Evolutionary conservation across 2,888 invertebrate genomes (phyloP).

Genomic region (Epistrophella euchroma): DNA sequence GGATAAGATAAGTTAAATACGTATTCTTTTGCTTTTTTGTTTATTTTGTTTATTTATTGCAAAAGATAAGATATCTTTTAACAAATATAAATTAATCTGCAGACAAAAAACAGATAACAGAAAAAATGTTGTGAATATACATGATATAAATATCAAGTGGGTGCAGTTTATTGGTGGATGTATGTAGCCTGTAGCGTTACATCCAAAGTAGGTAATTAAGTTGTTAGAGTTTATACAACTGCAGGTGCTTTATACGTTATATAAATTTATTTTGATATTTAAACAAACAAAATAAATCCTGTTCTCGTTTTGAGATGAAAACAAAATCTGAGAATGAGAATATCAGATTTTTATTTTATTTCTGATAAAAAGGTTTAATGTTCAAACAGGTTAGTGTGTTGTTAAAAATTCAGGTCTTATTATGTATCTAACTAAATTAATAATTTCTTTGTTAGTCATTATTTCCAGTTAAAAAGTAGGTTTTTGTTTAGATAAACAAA

Average conservation of each 20-base stretch:
- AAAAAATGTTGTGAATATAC: conserved; percentile 10
- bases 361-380: not conserved
- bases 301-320: too few relatives aligned
- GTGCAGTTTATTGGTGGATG: not conserved
- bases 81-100: conserved; percentile 1
- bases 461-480: too few relatives aligned
- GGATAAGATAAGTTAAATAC: not conserved
- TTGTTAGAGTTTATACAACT: not conserved
- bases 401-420: not conserved
- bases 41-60: conserved; percentile 9
- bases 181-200: not conserved
- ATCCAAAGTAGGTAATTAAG: not conserved
- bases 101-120: not conserved
- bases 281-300: not conserved
- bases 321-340: too few relatives aligned
- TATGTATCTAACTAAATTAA: too few relatives aligned
- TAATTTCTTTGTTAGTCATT: too few relatives aligned
- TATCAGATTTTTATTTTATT: not conserved
- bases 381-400: not conserved
- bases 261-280: not conserved
- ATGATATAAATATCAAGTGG: not conserved
- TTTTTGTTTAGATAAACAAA: not conserved
- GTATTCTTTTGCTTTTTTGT: not conserved
- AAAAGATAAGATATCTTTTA: not conserved
- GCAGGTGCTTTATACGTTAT: not conserved